Base-by-base conservation (phyloP, 2,888 invertebrate species). In the Anthophora plumipes region DNA sequence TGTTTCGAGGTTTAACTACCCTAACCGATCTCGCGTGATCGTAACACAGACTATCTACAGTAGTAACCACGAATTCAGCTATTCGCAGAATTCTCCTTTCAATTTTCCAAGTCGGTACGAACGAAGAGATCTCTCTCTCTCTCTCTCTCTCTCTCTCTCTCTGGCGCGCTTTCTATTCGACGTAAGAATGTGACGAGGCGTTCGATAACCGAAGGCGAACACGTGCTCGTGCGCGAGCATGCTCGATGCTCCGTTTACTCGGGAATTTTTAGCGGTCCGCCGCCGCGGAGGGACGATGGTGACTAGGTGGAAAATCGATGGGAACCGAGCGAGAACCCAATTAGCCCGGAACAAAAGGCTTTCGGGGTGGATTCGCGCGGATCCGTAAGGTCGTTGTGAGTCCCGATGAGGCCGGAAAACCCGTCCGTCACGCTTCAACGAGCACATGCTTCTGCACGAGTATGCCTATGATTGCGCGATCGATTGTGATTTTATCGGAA, bases 271-370 rank as follows among this genome's bases (percentile, higher is more conserved):
- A 64, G 60, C 48, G 37, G 57, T 57, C 7, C 37, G 61, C 17
- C 11, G 54, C 14, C 20, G 22, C 37, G 50, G 17, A 43, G 57
- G n/a, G 54, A 25, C 31, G 25, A n/a, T 4, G 64, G 43, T 25
- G 73, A 46, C 69, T 70, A 80, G n/a, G n/a, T n/a, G n/a, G 85
- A 87, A 83, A 89, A 90, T 91, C 91, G 87, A 91, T 91, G 87
- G 75, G 86, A 89, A 91, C 86, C 89, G 88, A 89, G 90, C 86
- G 91, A 31, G 31, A 91, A 91, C 89, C 86, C 90, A 91, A 91
- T 92, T 92, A 91, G 91, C 64, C 57, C 76, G 87, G 80, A 86
- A 91, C 89, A 91, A 91, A 91, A 89, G 79, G 87, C 89, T 90
- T 88, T 89, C 77, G 84, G 74, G 77, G 72, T 57, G 70, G 55